Evolutionary conservation across 2,888 invertebrate genomes (phyloP), one percentile per base, ranked within the genome.

Genomic region (Spicauda simplicius): DNA sequence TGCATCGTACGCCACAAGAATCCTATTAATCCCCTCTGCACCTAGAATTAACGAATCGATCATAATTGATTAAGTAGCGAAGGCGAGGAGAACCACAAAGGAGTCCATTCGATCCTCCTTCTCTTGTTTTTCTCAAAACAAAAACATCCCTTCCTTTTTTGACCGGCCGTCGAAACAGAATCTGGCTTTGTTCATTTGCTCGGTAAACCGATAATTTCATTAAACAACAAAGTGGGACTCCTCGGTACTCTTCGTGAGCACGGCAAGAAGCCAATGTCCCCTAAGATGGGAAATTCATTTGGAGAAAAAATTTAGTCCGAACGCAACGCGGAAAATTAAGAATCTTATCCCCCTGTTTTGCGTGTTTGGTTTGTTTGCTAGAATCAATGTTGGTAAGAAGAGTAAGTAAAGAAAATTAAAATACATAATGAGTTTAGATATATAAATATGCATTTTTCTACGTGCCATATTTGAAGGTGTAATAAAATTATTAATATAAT

Each of bases 181-280:
- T 91, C 91, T 90, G 88, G 91, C 93, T 92, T 93, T 93, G 92
- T 93, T 92, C 92, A 92, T 92, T 92, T 92, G 87, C 88, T 91
- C 86, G 89, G 91, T 91, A 93, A 93, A 93, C 93, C 93, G 93
- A 92, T 93, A 93, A 93, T 92, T 93, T 92, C 90, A 92, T 93
- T 93, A 93, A 91, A 91, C 92, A 92, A 92, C 91, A 91, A 92
- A 92, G 91, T 91, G 90, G 90, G 87, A 87, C 87, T 87, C 85
- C 82, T 80, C 77, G 83, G 84, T 78, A 83, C 85, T 83, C 82
- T 85, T 83, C 78, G 90, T 88, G 92, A 91, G 92, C 90, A 92
- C 87, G 89, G 85, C 87, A 90, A 92, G 91, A 91, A 93, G 91
- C 90, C 91, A 89, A 86, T 91, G 92, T 90, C 91, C 93, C 91